Conservation (phyloP, 1,140 invertebrate species). For the Cotesia typhae region DNA sequence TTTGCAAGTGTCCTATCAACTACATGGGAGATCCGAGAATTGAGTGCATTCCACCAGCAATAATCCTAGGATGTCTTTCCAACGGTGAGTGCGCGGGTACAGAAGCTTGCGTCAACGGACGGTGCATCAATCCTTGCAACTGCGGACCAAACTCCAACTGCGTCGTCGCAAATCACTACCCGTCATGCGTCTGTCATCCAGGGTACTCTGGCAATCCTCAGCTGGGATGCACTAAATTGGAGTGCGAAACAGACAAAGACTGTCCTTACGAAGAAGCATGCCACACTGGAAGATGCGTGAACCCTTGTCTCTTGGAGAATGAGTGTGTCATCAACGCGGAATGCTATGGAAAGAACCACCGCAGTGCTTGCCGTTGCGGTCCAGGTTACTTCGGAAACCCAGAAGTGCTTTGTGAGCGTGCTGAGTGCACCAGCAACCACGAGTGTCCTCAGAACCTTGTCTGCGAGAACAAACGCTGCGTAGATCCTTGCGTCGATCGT, state of each 20-base stretch:
- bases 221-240: constrained; percentile 79
- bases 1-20: constrained; percentile 82
- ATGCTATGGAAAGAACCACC: constrained; percentile 81
- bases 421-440: constrained; percentile 79
- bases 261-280: constrained; percentile 81
- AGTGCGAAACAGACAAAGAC: constrained; percentile 82
- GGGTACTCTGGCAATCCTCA: constrained; percentile 87
- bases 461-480: constrained; percentile 76
- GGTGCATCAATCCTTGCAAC: constrained; percentile 83
- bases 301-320: constrained; percentile 79
- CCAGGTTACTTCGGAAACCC: constrained; percentile 79
- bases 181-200: constrained; percentile 79
- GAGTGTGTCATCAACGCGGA: constrained; percentile 84
- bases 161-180: constrained; percentile 80
- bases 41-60: constrained; percentile 75
- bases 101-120: constrained; percentile 81
- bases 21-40: constrained; percentile 78
- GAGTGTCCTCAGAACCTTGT: constrained; percentile 78
- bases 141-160: constrained; percentile 86
- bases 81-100: constrained; percentile 81
- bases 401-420: constrained; percentile 77
- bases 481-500: constrained; percentile 75
- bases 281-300: constrained; percentile 82
- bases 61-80: constrained; percentile 75
- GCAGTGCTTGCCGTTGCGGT: constrained; percentile 79